These are phyloP conservation scores for Paratrypauchen microcephalus DNA, from an alignment of 2,797 vertebrate genomes.

Conservation along the genomic window DNA sequence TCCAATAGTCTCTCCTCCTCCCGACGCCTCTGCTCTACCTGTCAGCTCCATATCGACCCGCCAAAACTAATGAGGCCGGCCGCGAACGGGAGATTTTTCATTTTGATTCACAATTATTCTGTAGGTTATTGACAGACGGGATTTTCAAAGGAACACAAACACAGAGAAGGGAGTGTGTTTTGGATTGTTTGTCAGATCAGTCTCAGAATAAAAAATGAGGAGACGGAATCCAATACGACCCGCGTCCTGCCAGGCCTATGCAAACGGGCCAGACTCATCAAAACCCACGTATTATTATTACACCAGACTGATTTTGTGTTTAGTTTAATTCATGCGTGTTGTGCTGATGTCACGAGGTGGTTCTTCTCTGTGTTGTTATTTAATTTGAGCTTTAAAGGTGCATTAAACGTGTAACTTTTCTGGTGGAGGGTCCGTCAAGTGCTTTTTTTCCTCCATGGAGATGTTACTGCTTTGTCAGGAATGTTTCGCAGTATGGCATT, in stretches of 20 bases:
- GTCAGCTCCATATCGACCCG: conserved; percentile 1
- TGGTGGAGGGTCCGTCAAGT: no score
- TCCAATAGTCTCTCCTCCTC: background rate
- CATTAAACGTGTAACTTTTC: no score
- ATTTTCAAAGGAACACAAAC: conserved; percentile 6
- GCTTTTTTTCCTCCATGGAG: no score
- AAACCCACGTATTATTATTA: background rate
- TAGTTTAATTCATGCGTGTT: background rate
- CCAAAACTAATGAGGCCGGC: conserved; percentile 12
- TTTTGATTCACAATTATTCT: conserved; percentile 11
- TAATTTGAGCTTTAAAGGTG: no score
- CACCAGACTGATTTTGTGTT: background rate
- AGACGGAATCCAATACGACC: background rate
- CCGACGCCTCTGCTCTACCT: background rate
- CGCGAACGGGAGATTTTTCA: conserved; percentile 3
- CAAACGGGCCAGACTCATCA: background rate
- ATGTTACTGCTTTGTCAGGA: no score
- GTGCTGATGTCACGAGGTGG: background rate
- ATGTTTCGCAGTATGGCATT: no score
- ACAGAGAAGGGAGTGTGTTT: conserved; percentile 1
- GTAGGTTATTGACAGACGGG: background rate
- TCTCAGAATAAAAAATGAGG: conserved; percentile 1
- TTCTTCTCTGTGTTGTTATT: background rate
- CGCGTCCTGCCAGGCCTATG: background rate
- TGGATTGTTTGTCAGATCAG: background rate